Evolutionary conservation across 2,797 vertebrate genomes (phyloP), one percentile per base, ranked within the genome.

Genomic region (Eurystomus glaucurus): DNA sequence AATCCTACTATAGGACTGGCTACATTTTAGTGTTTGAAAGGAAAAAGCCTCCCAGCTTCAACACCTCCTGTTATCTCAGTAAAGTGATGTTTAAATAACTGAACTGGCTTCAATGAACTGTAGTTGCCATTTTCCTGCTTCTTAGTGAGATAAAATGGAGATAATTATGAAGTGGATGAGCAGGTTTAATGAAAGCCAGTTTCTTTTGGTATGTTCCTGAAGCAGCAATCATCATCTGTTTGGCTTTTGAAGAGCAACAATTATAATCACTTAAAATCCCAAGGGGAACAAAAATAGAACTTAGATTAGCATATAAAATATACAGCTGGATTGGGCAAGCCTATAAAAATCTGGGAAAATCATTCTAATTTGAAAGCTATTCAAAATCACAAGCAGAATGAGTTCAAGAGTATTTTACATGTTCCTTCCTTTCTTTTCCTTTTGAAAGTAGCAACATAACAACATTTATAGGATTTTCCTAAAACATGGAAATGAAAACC

Each of bases 221-320:
- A 99, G 98, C 97, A 94, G 98, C 98, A 99, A 99, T 99, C 98
- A 99, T 98, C 98, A 98, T 98, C 98, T 98, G 98, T 98, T 98
- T 98, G 98, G 98, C 98, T 98, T 98, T 98, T 99, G 97, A 99
- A 98, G 98, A 98, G 98, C 98, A 98, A 99, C 98, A 99, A 99
- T 99, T 99, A 98, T 98, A 99, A 99, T 99, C 98, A 99, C 98
- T 98, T 98, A 98, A 98, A 98, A 98, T 98, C 98, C 98, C 98
- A 98, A 98, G 96, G 97, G 97, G 98, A 98, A 98, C 98, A 98
- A 98, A 99, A 98, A 99, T 98, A 98, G 98, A 98, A 98, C 97
- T 98, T 98, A 98, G 97, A 98, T 98, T 98, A 98, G 98, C 98
- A 98, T 98, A 98, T 98, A 98, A 98, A 98, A 98, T 98, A 98